Evolutionary conservation across 2,797 vertebrate species (phyloP), one percentile per base, ranked within the genome.

Genomic region (Diplodus sargus): DNA sequence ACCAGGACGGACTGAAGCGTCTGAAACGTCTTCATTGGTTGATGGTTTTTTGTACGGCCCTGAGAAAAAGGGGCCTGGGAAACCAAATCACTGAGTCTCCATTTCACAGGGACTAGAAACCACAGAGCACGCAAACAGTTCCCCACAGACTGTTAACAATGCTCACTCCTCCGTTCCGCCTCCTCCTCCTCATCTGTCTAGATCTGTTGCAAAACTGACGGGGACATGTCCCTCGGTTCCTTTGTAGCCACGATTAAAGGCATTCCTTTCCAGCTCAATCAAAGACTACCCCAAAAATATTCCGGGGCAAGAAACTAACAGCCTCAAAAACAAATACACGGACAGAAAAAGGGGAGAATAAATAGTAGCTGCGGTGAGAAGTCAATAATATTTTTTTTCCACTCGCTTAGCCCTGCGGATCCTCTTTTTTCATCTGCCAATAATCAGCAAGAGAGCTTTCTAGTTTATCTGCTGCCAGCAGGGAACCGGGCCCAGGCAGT

Each of bases 181-280:
- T 86, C 88, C 83, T 88, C 81, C 83, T 90, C 85, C 85, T 91
- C 88, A 91, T 91, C 90, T 88, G 85, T 92, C 85, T 88, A 79
- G 90, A 92, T 93, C 87, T 87, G 86, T 79, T 87, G 89, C 86
- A 90, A 87, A 79, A 90, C 80, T 87, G 82, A 91, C 77, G 83
- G 83, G 79, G 88, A 93, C 88, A 89, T 92, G 91, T 93, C 94
- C 91, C 90, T 91, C 82, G 69, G 83, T 73, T 86, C 84, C 87
- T 94, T 94, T 92, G 93, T 91, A 94, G 90, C 88, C 77, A 80
- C 87, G 89, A 91, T 95, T 93, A 94, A 94, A 95, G 93, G 85
- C 94, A 95, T 95, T 95, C 93, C 87, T 92, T 82, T 85, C 79
- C 87, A 82, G 89, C 81, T 92, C 89, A 89, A 92, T 93, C 91